phyloP scores from a whole-genome alignment of 64 coral and sea anemone species.

The Anthopleura sola region DNA sequence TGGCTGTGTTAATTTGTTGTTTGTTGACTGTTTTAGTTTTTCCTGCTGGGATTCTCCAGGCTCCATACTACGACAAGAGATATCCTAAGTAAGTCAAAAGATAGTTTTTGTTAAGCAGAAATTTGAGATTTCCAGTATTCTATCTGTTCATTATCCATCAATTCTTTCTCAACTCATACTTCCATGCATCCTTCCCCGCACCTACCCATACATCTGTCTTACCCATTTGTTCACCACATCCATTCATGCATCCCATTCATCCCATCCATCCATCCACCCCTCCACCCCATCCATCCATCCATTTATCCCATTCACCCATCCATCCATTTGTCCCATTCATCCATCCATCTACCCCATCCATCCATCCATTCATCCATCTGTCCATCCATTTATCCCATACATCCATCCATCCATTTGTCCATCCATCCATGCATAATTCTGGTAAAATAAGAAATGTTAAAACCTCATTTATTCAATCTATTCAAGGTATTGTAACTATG shows the following conservation, averaged over 20 bases:
- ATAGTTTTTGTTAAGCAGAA: background rate
- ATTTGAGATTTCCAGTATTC: no score
- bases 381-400: no score
- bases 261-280: background rate
- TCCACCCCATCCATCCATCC: no score
- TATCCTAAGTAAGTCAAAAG: constrained; percentile 62
- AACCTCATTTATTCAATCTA: background rate
- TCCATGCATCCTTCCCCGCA: no score
- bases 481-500: constrained; percentile 75
- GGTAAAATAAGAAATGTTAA: no score
- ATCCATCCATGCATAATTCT: no score
- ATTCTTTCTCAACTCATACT: no score
- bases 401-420: no score
- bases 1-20: background rate
- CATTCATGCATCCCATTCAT: background rate
- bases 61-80: constrained; percentile 66
- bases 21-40: constrained; percentile 33
- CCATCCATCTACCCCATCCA: background rate
- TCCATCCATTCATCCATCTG: background rate
- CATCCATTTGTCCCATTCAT: background rate
- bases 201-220: no score
- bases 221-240: background rate
- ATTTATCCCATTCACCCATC: no score
- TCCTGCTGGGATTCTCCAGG: constrained; percentile 65
- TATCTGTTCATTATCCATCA: no score